Conservation (phyloP, 1,140 invertebrate genomes). For the Zaprionus inermis region DNA sequence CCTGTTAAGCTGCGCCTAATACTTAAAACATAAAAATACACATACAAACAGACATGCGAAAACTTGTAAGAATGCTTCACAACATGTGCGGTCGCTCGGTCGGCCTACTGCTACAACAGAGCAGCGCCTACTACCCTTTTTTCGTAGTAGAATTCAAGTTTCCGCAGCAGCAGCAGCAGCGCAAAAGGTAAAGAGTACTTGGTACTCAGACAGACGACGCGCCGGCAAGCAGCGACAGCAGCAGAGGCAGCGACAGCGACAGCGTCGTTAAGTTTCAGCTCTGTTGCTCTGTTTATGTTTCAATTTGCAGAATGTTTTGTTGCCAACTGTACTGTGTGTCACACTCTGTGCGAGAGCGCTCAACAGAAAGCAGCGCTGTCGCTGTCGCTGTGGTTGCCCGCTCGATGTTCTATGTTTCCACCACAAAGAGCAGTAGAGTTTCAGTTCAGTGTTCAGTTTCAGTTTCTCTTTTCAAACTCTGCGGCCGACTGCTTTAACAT, state of each 20-base stretch:
- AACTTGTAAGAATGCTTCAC: constrained; percentile 11
- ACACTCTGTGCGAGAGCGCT: constrained; percentile 24
- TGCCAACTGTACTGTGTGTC: constrained; percentile 73
- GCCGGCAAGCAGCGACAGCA: constrained; percentile 1
- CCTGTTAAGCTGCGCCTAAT: constrained; percentile 43
- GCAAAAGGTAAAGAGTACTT: constrained; percentile 40
- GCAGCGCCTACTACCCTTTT: constrained; percentile 53
- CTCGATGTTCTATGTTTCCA: constrained; percentile 65
- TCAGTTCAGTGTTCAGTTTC: not conserved
- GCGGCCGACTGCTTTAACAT: constrained; percentile 33
- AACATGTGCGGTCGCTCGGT: constrained; percentile 14
- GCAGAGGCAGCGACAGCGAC: constrained; percentile 31
- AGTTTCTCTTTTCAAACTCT: constrained; percentile 38
- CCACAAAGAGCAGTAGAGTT: constrained; percentile 42
- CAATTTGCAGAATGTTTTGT: constrained; percentile 78
- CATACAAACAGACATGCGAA: not conserved
- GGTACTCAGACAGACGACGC: not conserved
- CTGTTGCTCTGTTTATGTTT: constrained; percentile 55
- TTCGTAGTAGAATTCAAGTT: constrained; percentile 43
- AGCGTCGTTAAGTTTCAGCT: constrained; percentile 27
- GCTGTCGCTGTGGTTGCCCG: not conserved
- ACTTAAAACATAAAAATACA: constrained; percentile 24
- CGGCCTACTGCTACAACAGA: constrained; percentile 30
- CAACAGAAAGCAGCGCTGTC: constrained; percentile 59
- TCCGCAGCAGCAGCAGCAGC: constrained; percentile 31